A percentile compares a stretch with the other conserved stretches of the same genome.
Evolutionary conservation across 2,113 vertebrate genomes (phyloP).

Genomic region (Stictonetta naevosa): DNA sequence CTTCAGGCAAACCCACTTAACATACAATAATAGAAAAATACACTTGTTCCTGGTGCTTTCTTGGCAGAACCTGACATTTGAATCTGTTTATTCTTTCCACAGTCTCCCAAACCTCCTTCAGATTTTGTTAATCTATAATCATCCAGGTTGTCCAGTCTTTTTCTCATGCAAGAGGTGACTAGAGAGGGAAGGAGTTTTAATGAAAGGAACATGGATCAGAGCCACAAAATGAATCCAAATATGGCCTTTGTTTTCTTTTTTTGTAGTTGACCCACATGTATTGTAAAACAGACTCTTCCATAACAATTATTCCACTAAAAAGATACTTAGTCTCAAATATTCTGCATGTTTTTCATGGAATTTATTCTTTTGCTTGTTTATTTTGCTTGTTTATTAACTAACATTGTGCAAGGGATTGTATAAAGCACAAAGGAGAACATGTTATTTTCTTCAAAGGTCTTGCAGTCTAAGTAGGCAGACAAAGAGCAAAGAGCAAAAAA

Average conservation of each 20-base stretch:
- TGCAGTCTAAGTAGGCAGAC: background rate
- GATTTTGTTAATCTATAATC: background rate
- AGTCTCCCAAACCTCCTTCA: background rate
- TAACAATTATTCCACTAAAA: background rate
- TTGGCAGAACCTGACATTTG: background rate
- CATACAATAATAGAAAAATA: constrained; percentile 25
- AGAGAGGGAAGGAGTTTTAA: background rate
- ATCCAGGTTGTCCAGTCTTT: background rate
- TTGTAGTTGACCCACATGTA: background rate
- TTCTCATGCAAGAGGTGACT: background rate
- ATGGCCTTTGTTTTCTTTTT: background rate
- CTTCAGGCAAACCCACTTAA: background rate
- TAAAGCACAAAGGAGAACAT: background rate
- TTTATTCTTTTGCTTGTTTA: background rate
- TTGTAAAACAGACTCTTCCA: background rate
- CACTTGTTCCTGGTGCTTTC: constrained; percentile 32
- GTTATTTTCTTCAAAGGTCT: background rate
- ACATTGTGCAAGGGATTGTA: background rate
- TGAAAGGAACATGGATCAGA: background rate
- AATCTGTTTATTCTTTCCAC: background rate
- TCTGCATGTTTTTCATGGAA: background rate
- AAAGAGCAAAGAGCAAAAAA: background rate
- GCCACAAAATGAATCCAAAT: background rate
- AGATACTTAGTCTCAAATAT: background rate
- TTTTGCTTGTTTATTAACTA: background rate